phyloP scores from a whole-genome alignment of 2,113 vertebrate genomes.

The Ictidomys tridecemlineatus region DNA sequence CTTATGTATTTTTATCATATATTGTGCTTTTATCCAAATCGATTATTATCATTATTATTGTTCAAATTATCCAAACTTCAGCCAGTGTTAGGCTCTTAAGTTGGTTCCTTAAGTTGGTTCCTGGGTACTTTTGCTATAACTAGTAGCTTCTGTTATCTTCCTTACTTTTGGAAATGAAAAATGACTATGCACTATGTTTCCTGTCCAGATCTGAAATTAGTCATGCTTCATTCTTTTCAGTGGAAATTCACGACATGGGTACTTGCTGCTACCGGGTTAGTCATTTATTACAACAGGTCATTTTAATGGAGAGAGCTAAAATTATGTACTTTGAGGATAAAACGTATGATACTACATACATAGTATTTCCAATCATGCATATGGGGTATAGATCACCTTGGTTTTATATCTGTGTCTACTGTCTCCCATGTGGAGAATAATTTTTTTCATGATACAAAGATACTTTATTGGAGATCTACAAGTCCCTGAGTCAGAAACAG shows the following conservation, averaged over 20 bases:
- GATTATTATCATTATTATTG: not conserved
- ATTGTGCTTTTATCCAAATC: not conserved
- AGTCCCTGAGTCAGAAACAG: not conserved
- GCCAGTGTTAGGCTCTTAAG: not conserved
- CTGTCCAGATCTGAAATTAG: not conserved
- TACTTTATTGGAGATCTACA: not conserved
- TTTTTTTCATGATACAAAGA: not conserved
- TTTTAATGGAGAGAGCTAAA: not conserved
- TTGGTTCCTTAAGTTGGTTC: not conserved
- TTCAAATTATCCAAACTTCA: constrained; percentile 35
- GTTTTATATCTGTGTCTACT: constrained; percentile 6
- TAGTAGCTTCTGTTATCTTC: not conserved
- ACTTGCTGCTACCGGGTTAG: not conserved
- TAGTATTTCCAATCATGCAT: not conserved
- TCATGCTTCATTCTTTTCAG: not conserved
- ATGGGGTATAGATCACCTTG: not conserved
- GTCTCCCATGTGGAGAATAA: not conserved
- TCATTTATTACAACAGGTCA: constrained; percentile 1
- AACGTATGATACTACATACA: not conserved
- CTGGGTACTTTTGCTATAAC: not conserved
- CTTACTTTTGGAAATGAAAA: not conserved
- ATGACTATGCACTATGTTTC: not conserved
- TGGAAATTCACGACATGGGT: not conserved
- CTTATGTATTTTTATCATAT: not conserved
- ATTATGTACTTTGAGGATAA: not conserved